Evolutionary conservation across 2,113 vertebrate species (phyloP), one percentile per base, ranked within the genome.

Genomic region (Hiodon alosoides): DNA sequence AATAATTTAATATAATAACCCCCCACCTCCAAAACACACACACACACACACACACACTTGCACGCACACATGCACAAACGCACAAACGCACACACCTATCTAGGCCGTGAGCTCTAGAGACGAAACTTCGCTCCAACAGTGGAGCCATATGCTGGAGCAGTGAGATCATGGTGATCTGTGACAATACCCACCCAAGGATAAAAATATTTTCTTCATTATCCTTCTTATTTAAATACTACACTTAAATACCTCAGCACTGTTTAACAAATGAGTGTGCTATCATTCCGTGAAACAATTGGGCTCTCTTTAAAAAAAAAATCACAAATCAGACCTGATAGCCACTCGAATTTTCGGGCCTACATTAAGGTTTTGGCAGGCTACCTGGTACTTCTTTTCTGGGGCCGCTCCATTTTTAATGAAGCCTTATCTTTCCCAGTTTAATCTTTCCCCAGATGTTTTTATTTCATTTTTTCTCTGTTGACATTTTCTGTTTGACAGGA

Each of bases 401-500:
- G 85, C 91, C 90, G 89, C 89, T 90, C 92, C 86, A 90, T 86
- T 90, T 88, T 91, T 91, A 88, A 88, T 66, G 90, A 91, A 91
- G 86, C 85, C 92, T 93, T 93, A 92, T 94, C 92, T 92, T 69
- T 75, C 90, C 89, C 85, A 85, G 89, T 85, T 92, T 87, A 88
- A 90, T 89, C 91, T 93, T 89, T 88, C 88, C 93, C 87, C 93
- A 94, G 93, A 93, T 95, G 94, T 93, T 92, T 89, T 90, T 89
- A 74, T 81, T 69, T 69, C 69, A 75, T 78, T 79, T 77, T 51
- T 60, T 88, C 91, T 90, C 88, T 92, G 89, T 92, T 93, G 93
- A 93, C 91, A 80, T 79, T 76, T 93, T 92, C 93, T 94, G 93
- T 94, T 94, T 94, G 93, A 94, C 93, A 94, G 92, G 90, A 92